phyloP scores from a whole-genome alignment of 2,797 vertebrate species.

The Pithecia hirsuta region DNA sequence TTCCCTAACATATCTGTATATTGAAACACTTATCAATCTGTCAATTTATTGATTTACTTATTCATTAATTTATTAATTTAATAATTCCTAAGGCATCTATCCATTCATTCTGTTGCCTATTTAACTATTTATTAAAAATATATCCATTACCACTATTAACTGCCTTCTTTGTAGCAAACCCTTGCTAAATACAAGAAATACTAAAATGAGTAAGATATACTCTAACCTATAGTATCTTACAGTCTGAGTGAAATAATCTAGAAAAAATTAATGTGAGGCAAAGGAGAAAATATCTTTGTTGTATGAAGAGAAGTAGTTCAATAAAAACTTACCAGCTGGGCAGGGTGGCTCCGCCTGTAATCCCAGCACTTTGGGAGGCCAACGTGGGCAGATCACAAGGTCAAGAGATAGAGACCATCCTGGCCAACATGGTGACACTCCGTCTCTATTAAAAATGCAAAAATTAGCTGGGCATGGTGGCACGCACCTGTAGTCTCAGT shows the following conservation, averaged over 20 bases:
- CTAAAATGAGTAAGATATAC: neutral
- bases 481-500: too few species aligned
- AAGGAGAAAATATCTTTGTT: neutral
- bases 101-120: neutral
- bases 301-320: neutral
- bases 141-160: neutral
- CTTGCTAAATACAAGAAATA: neutral
- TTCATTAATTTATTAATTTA: neutral
- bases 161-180: neutral
- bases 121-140: neutral
- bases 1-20: neutral
- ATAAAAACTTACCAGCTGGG: neutral
- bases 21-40: neutral
- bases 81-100: neutral
- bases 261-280: neutral
- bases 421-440: too few species aligned
- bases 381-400: too few species aligned
- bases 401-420: too few species aligned
- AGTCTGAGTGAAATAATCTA: neutral
- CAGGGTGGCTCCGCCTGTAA: too few species aligned
- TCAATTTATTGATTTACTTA: neutral
- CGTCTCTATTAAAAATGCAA: too few species aligned
- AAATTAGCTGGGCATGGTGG: too few species aligned
- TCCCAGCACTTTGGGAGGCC: too few species aligned
- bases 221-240: neutral